Percentiles rank a stretch among this genome's conserved stretches.
phyloP scores from a whole-genome alignment of 1,140 invertebrate species.

The Papilio polyxenes region DNA sequence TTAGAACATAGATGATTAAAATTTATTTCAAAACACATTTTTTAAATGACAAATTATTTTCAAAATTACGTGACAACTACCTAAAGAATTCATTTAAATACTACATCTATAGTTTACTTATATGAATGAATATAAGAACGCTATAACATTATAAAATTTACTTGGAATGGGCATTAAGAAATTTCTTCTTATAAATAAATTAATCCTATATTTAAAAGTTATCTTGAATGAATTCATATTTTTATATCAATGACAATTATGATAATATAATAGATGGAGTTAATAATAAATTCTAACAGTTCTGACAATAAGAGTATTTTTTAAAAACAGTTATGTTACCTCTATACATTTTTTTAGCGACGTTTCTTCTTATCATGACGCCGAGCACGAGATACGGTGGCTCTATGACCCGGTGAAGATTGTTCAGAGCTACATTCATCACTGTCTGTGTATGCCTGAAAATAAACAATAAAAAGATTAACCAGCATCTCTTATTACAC shows the following conservation, averaged over 20 bases:
- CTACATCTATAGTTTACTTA: neutral
- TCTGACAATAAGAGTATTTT: neutral
- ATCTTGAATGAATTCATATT: neutral
- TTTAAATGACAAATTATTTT: too few relatives aligned
- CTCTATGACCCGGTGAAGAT: slow-evolving; percentile 71
- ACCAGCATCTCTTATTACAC: too few relatives aligned
- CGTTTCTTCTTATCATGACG: slow-evolving; percentile 75
- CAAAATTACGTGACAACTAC: too few relatives aligned
- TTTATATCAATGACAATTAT: neutral
- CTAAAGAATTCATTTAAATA: neutral
- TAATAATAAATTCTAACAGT: neutral
- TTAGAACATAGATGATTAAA: too few relatives aligned
- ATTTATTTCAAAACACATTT: too few relatives aligned
- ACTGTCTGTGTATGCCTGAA: slow-evolving; percentile 72
- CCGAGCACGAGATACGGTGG: slow-evolving; percentile 62
- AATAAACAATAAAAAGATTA: slow-evolving; percentile 36
- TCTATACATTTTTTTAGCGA: slow-evolving; percentile 51
- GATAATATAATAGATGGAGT: neutral
- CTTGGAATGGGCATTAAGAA: neutral
- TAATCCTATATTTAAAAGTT: neutral
- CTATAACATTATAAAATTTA: neutral
- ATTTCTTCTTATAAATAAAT: neutral
- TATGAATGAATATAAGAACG: neutral
- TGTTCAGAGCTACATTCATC: slow-evolving; percentile 76
- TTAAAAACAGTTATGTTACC: neutral